Base-by-base conservation (phyloP, 2,113 vertebrate genomes). In the Lophochroa leadbeateri region DNA sequence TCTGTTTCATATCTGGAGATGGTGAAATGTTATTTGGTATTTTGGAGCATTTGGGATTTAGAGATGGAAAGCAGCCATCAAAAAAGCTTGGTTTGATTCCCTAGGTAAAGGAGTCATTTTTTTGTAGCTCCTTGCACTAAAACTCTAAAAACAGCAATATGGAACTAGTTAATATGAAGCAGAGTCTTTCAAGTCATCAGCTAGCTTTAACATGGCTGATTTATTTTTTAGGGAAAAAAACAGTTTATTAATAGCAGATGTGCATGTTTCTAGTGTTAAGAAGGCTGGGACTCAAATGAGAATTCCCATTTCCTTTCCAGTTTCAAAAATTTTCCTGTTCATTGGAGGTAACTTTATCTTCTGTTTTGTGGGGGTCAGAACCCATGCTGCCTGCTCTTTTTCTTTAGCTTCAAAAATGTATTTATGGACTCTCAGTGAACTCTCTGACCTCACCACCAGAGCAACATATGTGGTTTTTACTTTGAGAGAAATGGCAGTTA, bases 181-280 rank as follows among this genome's bases (percentile, higher is more conserved):
- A 61, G 50, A 65, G 90, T 81, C 58, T 84, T 97, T 97, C 77
- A 80, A 89, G 92, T 90, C 94, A 93, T 81, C 92, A 95, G 14
- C 97, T 68, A 88, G 76, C 96, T 96, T 96, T 94, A 97, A 89
- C 84, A 82, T 85, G 92, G 76, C 47, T 96, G 76, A 94, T 96
- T 96, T 95, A 94, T 96, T 95, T 95, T 97, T 77, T 91, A 27
- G 52, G 23, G 13, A 90, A 86, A 93, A 91, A 39, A 25, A 0
- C 13, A 58, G 65, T 96, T 94, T 97, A 98, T 98, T 97, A 97
- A 85, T 97, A 92, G 94, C 97, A 98, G 97, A 97, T 98, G 97
- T 97, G 84, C 65, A 63, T 94, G 65, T 88, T 94, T 95, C 84
- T 74, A 71, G 90, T 91, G 87, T 88, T 94, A 67, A 91, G 81